phyloP scores from a whole-genome alignment of 2,797 vertebrate species.

The Scyliorhinus canicula region DNA sequence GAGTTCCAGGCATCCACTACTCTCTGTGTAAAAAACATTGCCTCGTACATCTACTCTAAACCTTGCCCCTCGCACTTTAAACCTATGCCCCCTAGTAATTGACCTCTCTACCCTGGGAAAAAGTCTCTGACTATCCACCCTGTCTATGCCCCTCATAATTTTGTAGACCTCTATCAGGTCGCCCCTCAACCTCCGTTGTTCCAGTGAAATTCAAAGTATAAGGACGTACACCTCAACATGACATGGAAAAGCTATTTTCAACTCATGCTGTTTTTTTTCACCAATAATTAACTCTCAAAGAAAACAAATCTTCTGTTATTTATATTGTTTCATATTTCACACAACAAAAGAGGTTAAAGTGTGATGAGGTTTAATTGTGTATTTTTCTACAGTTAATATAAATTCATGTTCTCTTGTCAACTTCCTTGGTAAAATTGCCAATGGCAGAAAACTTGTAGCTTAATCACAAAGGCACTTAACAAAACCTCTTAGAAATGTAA shows the following conservation, averaged over 20 bases:
- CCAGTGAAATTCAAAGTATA: background rate
- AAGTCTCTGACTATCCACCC: no score
- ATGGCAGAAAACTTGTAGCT: background rate
- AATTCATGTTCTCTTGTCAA: background rate
- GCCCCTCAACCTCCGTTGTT: no score
- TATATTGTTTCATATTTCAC: background rate
- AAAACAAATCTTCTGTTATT: background rate
- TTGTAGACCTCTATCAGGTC: no score
- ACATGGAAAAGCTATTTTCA: background rate
- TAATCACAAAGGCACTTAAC: background rate
- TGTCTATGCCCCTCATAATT: no score
- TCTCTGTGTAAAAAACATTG: no score
- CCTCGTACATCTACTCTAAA: no score
- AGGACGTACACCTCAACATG: background rate
- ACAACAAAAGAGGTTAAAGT: background rate
- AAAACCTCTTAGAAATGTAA: background rate
- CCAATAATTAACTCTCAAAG: background rate
- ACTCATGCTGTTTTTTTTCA: background rate
- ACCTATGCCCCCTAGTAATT: no score
- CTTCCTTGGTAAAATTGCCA: background rate
- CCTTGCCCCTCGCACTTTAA: no score
- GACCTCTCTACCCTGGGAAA: no score
- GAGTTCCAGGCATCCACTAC: no score
- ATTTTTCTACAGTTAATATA: background rate
- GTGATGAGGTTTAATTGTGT: background rate